A percentile compares a stretch with the other conserved stretches of the same genome.
phyloP scores from a whole-genome alignment of 2,888 invertebrate species.

The Carabus problematicus region DNA sequence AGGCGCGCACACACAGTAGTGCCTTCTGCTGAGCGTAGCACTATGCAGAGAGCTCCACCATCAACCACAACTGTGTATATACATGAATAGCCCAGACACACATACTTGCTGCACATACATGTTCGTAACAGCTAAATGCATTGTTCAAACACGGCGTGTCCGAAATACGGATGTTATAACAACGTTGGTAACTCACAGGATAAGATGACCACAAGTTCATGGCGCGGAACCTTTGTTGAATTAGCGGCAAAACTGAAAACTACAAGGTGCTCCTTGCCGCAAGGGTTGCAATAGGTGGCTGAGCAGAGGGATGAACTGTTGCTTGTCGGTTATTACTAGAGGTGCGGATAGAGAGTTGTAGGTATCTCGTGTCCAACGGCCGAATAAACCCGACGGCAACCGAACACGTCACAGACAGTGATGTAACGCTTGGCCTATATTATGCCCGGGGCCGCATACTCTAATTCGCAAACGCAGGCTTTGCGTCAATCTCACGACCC shows the following conservation, averaged over 20 bases:
- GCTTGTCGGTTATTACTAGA: too few relatives aligned
- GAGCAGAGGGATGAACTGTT: too few relatives aligned
- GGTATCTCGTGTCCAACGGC: neutral
- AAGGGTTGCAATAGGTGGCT: neutral
- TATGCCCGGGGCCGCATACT: constrained; percentile 25
- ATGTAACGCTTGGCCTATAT: constrained; percentile 41
- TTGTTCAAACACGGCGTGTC: constrained; percentile 38
- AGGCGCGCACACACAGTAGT: neutral
- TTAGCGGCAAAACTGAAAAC: constrained; percentile 9
- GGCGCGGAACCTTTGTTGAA: constrained; percentile 26
- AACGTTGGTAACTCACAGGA: constrained; percentile 25
- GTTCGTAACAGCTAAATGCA: constrained; percentile 22
- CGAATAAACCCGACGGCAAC: constrained; percentile 19
- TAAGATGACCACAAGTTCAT: constrained; percentile 33
- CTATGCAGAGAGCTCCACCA: neutral
- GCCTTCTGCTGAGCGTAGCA: constrained; percentile 17
- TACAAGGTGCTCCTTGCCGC: neutral
- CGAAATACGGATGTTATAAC: constrained; percentile 34
- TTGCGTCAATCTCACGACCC: constrained; percentile 37
- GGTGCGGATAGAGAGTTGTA: too few relatives aligned
- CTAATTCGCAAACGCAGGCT: constrained; percentile 40
- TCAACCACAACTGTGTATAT: neutral
- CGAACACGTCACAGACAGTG: constrained; percentile 33
- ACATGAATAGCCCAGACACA: neutral
- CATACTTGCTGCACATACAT: constrained; percentile 19